Base-by-base conservation (phyloP, 1,140 invertebrate genomes). In the Nylanderia fulva region DNA sequence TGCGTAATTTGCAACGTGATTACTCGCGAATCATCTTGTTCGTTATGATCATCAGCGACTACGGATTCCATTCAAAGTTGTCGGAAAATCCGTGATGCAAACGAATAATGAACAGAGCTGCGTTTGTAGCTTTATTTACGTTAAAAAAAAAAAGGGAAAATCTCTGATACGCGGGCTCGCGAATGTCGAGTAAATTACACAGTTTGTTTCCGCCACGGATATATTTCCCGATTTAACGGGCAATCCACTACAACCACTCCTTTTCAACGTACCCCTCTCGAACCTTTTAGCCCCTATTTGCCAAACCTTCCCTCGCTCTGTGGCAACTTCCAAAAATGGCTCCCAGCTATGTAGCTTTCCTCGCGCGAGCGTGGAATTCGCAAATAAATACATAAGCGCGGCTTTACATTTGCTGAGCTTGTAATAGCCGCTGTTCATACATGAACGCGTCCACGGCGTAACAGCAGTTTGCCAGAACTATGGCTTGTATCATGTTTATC, bases 241-340 rank as follows among this genome's bases (percentile, higher is more conserved):
- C 48, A 84, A 54, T 71, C 54, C 33, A 56, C 11, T 76, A 63
- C 52, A 72, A 83, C 52, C 75, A 64, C 72, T 85, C 60, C 85
- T 89, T 85, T 87, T 82, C 77, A 64, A 24, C 71, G 72, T 83
- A 77, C 56, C 54, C 56, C 60, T 24, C 77, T 68, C 48, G 42
- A 83, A 87, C 83, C 72, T 85, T 89, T 87, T 87, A 90, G 52
- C 45, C 72, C 48, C 56, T 85, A 76, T 88, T 89, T 86, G 64
- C 85, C 29, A 39, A 86, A 27, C 11, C 58, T 52, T 45, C 45
- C 11, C 48, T 66, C 45, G 39, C 27, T n/a, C n/a, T 7, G 13
- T 29, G 56, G 63, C 21, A 77, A 85, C 71, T 66, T 83, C 64
- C 15, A 68, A 88, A 84, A 88, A 86, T 75, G 76, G 56, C 52